These are phyloP conservation scores for Lamellibrachia columna DNA, from an alignment of 2,888 invertebrate genomes.

Conservation along the genomic window DNA sequence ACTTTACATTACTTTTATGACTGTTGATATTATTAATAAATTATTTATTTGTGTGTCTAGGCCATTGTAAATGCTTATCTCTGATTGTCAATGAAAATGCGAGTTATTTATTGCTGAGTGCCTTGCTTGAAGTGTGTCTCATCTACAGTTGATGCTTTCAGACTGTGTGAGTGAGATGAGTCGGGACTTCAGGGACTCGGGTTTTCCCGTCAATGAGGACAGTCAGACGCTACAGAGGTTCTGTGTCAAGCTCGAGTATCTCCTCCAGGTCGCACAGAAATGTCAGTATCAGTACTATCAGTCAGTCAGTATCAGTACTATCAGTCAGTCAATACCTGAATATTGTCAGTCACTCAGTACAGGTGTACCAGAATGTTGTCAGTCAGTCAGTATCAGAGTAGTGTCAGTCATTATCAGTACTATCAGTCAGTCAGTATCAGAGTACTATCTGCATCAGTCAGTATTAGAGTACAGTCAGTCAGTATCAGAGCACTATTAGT, in stretches of 20 bases:
- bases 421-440: neutral
- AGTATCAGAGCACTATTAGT: neutral
- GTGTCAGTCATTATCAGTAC: neutral
- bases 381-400: slow-evolving; percentile 44
- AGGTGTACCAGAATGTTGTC: too few species aligned
- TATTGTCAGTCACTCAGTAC: neutral
- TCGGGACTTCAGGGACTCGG: slow-evolving; percentile 51
- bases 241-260: slow-evolving; percentile 65
- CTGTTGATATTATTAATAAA: too few species aligned
- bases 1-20: too few species aligned
- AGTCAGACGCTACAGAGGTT: slow-evolving; percentile 62
- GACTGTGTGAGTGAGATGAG: slow-evolving; percentile 58
- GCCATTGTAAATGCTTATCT: neutral
- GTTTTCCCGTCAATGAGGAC: slow-evolving; percentile 64
- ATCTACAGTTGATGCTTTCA: slow-evolving; percentile 38
- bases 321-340: neutral
- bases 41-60: too few species aligned
- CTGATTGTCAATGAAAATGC: slow-evolving; percentile 5
- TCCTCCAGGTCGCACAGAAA: slow-evolving; percentile 64
- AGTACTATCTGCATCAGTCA: slow-evolving; percentile 44
- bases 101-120: neutral
- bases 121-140: neutral
- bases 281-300: slow-evolving; percentile 47
- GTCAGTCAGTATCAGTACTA: neutral
- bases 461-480: neutral